Evolutionary conservation across 2,797 vertebrate species (phyloP), one percentile per base, ranked within the genome.

Genomic region (Garrulus glandarius): DNA sequence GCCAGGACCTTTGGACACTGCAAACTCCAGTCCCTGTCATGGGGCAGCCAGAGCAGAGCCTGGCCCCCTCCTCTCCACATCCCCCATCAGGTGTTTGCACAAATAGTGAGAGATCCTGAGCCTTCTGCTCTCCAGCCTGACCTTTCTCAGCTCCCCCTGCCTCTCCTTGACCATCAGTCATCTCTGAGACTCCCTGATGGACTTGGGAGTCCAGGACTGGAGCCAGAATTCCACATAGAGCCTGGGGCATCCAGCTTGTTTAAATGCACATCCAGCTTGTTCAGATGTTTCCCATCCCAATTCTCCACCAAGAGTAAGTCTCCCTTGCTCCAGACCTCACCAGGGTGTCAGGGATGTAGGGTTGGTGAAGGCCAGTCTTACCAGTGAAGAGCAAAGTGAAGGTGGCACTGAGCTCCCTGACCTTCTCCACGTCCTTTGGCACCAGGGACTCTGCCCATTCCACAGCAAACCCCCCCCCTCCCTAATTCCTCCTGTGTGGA

Each of bases 11-110:
- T 30, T 7, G 67, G 57, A 8, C 32, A 36, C 22, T 11, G 34
- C 9, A 34, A 55, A 0, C 20, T 29, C 49, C 84, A 81, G 10
- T 2, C 6, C 29, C 3, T 4, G n/a, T 70, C 3, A 4, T 0
- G 2, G 56, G 78, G 60, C 46, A 44, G 29, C 74, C 6, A 0
- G 2, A 75, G 67, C 57, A 85, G 13, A 85, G 53, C 44, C 80
- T n/a, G 39, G 53, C 30, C 34, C 5, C 0, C 0, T 34, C 41
- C 64, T 61, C 84, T n/a, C 50, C 81, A 56, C 27, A 30, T 13
- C 6, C 53, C 11, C 12, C 3, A 1, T 11, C 23, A 15, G 29
- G 21, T 41, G 13, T 37, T 29, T 56, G 41, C 18, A 84, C 19
- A 15, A 29, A 15, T 1, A 23, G 34, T 15, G 17, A 60, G 50